phyloP scores from a whole-genome alignment of 2,888 invertebrate genomes.

The Hesperia comma region DNA sequence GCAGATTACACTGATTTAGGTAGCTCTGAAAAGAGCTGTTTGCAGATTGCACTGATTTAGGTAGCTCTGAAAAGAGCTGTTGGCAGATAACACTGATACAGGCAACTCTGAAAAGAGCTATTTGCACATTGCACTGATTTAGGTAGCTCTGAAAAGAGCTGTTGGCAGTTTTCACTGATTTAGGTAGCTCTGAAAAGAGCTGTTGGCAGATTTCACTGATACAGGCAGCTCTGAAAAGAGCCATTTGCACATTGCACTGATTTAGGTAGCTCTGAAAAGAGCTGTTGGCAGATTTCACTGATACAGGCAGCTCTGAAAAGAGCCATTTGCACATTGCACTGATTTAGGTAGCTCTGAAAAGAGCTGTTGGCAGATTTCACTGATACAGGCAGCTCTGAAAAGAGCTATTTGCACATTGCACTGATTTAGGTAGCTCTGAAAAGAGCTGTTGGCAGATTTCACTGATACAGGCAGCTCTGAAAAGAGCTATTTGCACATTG shows the following conservation, averaged over 20 bases:
- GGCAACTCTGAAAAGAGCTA: constrained; percentile 25
- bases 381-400: no score
- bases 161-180: not conserved
- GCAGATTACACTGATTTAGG: constrained; percentile 15
- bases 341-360: not conserved
- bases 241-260: constrained; percentile 24
- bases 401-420: no score
- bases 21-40: constrained; percentile 17
- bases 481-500: no score
- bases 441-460: no score
- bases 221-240: constrained; percentile 33
- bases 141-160: constrained; percentile 31
- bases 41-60: not conserved
- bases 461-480: no score
- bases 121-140: constrained; percentile 31
- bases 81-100: not conserved
- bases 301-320: constrained; percentile 27
- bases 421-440: no score
- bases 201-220: constrained; percentile 27
- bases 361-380: not conserved
- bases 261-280: constrained; percentile 36
- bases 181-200: not conserved
- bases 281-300: constrained; percentile 11
- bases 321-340: constrained; percentile 5
- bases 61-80: not conserved